phyloP scores from a whole-genome alignment of 1,140 invertebrate genomes.

The Bradynema listronoti region DNA sequence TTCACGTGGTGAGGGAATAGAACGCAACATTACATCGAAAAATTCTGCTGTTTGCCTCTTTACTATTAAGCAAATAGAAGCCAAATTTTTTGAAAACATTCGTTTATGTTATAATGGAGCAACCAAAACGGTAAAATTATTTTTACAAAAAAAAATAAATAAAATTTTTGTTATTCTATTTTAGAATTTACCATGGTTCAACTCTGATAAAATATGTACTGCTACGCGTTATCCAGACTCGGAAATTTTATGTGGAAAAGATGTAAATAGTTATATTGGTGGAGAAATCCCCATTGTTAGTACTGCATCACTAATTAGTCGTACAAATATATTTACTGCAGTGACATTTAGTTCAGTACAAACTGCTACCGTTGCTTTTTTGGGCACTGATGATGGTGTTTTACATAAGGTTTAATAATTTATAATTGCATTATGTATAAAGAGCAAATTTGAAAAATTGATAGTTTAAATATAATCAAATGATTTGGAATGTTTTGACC shows the following conservation, averaged over 20 bases:
- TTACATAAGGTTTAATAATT: conserved; percentile 43
- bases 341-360: conserved; percentile 42
- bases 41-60: conserved; percentile 55
- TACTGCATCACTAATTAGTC: conserved; percentile 24
- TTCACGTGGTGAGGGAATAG: conserved; percentile 31
- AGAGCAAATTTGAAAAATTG: too few relatives aligned
- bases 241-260: conserved; percentile 43
- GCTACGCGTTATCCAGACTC: conserved; percentile 45
- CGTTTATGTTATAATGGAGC: conserved; percentile 50
- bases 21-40: conserved; percentile 30
- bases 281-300: conserved; percentile 47
- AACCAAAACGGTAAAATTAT: conserved; percentile 38
- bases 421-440: too few relatives aligned
- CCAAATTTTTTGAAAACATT: conserved; percentile 52
- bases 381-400: conserved; percentile 48
- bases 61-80: conserved; percentile 41
- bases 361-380: conserved; percentile 51
- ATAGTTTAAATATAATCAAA: too few relatives aligned
- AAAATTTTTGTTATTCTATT: too few relatives aligned
- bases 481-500: too few relatives aligned
- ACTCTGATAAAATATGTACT: conserved; percentile 45
- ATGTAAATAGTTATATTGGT: conserved; percentile 53
- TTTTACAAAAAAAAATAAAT: too few relatives aligned
- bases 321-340: conserved; percentile 42
- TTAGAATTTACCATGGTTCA: conserved; percentile 57